A percentile compares a stretch with the other conserved stretches of the same genome.
These are phyloP conservation scores for Corvus cornix DNA, from an alignment of 2,113 vertebrate genomes.

Conservation along the genomic window DNA sequence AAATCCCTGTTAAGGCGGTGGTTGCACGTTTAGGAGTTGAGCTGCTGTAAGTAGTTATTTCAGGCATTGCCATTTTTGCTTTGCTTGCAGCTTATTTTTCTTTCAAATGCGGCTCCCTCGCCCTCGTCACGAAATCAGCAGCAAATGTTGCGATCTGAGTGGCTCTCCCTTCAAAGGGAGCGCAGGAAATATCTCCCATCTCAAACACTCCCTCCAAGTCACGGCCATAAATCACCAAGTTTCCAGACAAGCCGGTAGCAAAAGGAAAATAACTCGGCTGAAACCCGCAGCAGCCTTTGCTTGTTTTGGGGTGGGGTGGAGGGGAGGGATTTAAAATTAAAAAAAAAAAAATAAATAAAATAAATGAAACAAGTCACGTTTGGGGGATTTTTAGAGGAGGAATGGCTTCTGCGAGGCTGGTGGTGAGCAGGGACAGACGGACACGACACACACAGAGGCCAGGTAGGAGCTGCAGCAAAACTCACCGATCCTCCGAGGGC, in stretches of 20 bases:
- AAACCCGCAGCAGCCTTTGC: neutral
- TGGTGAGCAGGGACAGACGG: neutral
- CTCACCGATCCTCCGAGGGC: slow-evolving; percentile 76
- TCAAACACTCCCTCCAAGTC: neutral
- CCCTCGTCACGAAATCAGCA: slow-evolving; percentile 1
- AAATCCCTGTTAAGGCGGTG: neutral
- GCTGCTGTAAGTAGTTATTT: neutral
- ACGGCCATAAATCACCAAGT: slow-evolving; percentile 3
- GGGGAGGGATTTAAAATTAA: neutral
- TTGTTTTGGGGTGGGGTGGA: neutral
- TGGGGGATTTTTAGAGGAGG: neutral
- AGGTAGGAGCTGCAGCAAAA: slow-evolving; percentile 21
- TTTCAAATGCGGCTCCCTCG: neutral
- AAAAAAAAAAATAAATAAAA: neutral
- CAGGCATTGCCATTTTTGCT: neutral
- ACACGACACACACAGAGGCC: neutral
- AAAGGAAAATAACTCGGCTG: neutral
- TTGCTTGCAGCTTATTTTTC: neutral
- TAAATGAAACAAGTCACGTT: neutral
- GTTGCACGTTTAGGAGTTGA: neutral
- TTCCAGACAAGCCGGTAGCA: slow-evolving; percentile 9
- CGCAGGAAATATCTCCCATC: slow-evolving; percentile 26
- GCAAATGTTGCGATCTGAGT: slow-evolving; percentile 25
- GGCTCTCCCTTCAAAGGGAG: slow-evolving; percentile 44
- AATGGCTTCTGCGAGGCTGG: neutral